phyloP scores from a whole-genome alignment of 2,797 vertebrate species.

The Karalla daura region DNA sequence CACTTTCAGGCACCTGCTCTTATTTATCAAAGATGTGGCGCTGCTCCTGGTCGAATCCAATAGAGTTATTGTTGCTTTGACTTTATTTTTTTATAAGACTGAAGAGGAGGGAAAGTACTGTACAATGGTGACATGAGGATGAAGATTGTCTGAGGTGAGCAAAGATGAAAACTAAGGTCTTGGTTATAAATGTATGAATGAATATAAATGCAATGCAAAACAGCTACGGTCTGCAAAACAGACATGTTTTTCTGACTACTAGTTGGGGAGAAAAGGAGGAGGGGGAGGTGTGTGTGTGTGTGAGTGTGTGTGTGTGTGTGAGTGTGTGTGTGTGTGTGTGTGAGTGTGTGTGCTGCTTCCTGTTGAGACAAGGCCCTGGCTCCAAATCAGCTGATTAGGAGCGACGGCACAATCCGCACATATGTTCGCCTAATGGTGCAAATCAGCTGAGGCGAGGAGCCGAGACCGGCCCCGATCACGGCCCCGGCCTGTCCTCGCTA shows the following conservation, averaged over 20 bases:
- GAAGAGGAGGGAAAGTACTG: too few relatives aligned
- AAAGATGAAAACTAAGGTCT: too few relatives aligned
- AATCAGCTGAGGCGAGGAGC: conserved; percentile 49
- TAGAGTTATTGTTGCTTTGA: too few relatives aligned
- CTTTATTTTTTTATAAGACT: too few relatives aligned
- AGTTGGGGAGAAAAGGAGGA: not conserved
- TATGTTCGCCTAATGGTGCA: conserved; percentile 53
- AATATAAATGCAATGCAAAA: not conserved
- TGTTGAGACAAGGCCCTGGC: conserved; percentile 28
- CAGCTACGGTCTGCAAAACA: not conserved
- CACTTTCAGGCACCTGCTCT: too few relatives aligned
- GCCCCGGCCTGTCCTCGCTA: not conserved
- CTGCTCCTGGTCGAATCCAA: too few relatives aligned
- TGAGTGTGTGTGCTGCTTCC: conserved; percentile 27
- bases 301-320: not conserved
- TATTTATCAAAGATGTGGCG: too few relatives aligned
- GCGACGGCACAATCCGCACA: conserved; percentile 63
- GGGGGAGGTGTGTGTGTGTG: too few relatives aligned
- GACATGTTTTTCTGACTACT: not conserved
- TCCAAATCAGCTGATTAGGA: conserved; percentile 59
- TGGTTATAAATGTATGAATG: too few relatives aligned
- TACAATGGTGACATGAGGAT: too few relatives aligned
- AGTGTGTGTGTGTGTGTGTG: too few relatives aligned
- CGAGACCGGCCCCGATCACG: not conserved
- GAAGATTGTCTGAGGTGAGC: too few relatives aligned